Evolutionary conservation across 2,113 vertebrate genomes (phyloP).

Genomic region (Ceratotherium simum): DNA sequence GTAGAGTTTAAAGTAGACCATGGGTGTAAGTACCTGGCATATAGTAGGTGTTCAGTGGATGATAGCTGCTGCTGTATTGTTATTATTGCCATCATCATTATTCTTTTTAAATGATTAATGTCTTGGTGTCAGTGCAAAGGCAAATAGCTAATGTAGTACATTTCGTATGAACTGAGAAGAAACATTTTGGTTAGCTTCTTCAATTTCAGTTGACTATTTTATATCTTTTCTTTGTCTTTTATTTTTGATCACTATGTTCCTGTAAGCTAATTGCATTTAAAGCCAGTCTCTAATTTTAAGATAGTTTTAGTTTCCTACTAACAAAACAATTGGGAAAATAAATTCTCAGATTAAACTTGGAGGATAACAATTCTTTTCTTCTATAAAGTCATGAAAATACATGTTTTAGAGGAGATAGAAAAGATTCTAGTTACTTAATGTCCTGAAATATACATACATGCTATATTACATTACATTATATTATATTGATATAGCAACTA

Average conservation of each 20-base stretch:
- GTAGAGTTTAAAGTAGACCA: slow-evolving; percentile 27
- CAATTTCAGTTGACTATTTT: neutral
- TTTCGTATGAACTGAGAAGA: neutral
- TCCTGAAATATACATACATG: neutral
- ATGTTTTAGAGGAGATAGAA: neutral
- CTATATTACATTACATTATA: neutral
- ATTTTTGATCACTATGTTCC: neutral
- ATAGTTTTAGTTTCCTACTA: slow-evolving; percentile 45
- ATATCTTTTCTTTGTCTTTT: neutral
- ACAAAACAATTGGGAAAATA: neutral
- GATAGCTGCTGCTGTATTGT: neutral
- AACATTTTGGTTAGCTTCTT: neutral
- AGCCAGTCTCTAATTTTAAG: slow-evolving; percentile 21
- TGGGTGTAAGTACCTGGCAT: neutral
- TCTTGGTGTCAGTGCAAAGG: neutral
- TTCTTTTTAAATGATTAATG: neutral
- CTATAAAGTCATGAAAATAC: neutral
- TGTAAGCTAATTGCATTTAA: neutral
- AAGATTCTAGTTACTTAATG: slow-evolving; percentile 35
- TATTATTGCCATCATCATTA: neutral
- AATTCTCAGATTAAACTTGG: neutral
- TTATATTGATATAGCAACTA: neutral
- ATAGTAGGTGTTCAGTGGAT: neutral
- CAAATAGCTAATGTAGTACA: neutral
- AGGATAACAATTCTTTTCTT: slow-evolving; percentile 15